Evolutionary conservation across 2,888 invertebrate genomes (phyloP), one percentile per base, ranked within the genome.

Genomic region (Spicauda simplicius): DNA sequence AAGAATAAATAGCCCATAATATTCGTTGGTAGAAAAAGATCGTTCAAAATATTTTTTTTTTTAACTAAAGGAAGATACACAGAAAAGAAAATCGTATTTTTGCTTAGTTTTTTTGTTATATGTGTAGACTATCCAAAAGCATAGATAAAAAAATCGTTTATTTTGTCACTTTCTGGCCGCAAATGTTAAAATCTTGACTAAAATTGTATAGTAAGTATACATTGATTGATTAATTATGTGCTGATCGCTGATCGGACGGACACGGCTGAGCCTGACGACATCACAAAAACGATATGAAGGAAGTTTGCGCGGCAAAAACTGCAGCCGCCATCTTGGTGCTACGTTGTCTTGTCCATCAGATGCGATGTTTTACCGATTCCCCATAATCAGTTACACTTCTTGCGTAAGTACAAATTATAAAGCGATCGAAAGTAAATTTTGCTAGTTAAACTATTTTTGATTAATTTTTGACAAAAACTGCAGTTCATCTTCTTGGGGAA

Each of bases 271-370:
- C 6, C 45, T 45, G 45, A n/a, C 14, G 45, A 45, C 70, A 70
- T 60, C 66, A 71, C 72, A 80, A 82, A 80, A 81, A 81, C 79
- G 59, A 77, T 79, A 80, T 80, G 73, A 77, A 74, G 71, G 74
- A 82, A 82, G 74, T 83, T 83, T 79, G 69, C 41, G 65, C 53
- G 68, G 71, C 77, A 80, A 80, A 80, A 82, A 77, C 71, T 72
- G 70, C 55, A 60, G 71, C 71, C 77, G 76, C 69, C 74, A 75
- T 75, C 72, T 75, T 77, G 74, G 66, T 66, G 64, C 63, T 70
- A 37, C 30, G 65, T 41, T 65, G 65, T 65, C 65, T 41, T 65
- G 65, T 65, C 65, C 59, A 65, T 65, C 59, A 52, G 45, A 58
- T 14, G 58, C 53, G 52, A 45, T 59, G 59, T 65, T 59, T 59